These are phyloP conservation scores for Pachypeltis micranthus DNA, from an alignment of 1,140 invertebrate species.

Conservation along the genomic window DNA sequence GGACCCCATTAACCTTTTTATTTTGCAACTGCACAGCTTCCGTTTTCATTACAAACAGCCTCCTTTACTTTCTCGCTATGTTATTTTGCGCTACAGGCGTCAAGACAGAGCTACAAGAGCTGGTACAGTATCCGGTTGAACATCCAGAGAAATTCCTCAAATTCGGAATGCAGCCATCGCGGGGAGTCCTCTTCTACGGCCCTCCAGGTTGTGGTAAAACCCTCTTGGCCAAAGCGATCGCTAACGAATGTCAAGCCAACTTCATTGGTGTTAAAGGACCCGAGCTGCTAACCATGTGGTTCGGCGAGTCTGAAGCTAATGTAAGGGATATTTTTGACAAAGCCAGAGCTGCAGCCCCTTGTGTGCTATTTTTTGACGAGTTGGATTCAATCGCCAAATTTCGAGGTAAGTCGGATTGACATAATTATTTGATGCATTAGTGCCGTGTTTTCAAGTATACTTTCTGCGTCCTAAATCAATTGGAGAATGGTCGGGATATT, in stretches of 20 bases:
- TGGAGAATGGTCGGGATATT: too few relatives aligned
- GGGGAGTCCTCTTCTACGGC: conserved; percentile 95
- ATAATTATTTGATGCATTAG: too few relatives aligned
- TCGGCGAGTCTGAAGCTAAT: conserved; percentile 98
- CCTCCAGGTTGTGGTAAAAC: conserved; percentile 95
- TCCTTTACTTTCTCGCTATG: too few relatives aligned
- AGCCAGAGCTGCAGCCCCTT: conserved; percentile 95
- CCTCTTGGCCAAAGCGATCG: conserved; percentile 81
- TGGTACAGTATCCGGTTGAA: conserved; percentile 97
- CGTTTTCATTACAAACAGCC: too few relatives aligned
- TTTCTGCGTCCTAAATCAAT: too few relatives aligned
- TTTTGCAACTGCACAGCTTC: too few relatives aligned
- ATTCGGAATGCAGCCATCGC: conserved; percentile 98
- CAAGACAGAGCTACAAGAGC: conserved; percentile 90
- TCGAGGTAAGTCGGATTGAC: conserved; percentile 52
- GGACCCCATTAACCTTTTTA: too few relatives aligned
- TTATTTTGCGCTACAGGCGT: conserved; percentile 50
- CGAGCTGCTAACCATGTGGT: conserved; percentile 99
- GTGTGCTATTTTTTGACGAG: conserved; percentile 98
- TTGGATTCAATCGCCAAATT: conserved; percentile 98
- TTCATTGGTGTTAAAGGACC: conserved; percentile 99
- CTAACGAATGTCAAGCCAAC: conserved; percentile 98
- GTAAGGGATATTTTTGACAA: conserved; percentile 98
- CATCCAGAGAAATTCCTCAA: conserved; percentile 99
- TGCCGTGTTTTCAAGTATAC: too few relatives aligned